Base-by-base conservation (phyloP, 2,113 vertebrate genomes). In the Petroica traversi region DNA sequence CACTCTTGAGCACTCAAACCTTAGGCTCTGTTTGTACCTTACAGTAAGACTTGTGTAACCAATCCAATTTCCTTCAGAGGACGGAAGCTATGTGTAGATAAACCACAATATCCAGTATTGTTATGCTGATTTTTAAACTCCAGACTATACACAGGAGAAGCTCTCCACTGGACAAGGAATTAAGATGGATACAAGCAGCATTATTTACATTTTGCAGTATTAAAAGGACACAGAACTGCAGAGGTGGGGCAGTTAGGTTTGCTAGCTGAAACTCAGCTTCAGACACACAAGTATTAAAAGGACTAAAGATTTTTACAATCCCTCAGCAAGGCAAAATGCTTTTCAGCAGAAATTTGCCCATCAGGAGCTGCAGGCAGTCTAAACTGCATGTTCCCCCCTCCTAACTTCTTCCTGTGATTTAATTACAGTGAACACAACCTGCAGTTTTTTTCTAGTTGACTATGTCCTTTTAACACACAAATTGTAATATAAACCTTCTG, bases 1-100 rank as follows among this genome's bases (percentile, higher is more conserved):
- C 80, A 73, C 75, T 96, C 94, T 83, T 91, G 88, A 90, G 82
- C 89, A 95, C 96, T 96, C 97, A 96, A 88, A 97, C 97, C 96
- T 98, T 98, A 98, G 98, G 98, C 98, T 98, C 98, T 98, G 97
- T 97, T 98, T 98, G 98, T 98, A 98, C 97, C 97, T 97, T 96
- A 96, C 48, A 79, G 69, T 86, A 85, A 94, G 90, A 95, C 95
- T 97, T 94, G 89, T 81, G 96, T 69, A 97, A 87, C 46, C 93
- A 86, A 88, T 96, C 76, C 95, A 96, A 93, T 93, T 96, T 85
- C 90, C 89, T 93, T 85, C 83, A 55, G 74, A 31, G 80, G 76
- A 89, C 80, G 92, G 86, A 95, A 79, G 74, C 88, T 94, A 89
- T 8, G 67, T 71, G 58, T 52, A 96, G 41, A 62, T 82, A 94